These are phyloP conservation scores for Meliscaeva auricollis DNA, from an alignment of 2,888 invertebrate species.

Conservation along the genomic window DNA sequence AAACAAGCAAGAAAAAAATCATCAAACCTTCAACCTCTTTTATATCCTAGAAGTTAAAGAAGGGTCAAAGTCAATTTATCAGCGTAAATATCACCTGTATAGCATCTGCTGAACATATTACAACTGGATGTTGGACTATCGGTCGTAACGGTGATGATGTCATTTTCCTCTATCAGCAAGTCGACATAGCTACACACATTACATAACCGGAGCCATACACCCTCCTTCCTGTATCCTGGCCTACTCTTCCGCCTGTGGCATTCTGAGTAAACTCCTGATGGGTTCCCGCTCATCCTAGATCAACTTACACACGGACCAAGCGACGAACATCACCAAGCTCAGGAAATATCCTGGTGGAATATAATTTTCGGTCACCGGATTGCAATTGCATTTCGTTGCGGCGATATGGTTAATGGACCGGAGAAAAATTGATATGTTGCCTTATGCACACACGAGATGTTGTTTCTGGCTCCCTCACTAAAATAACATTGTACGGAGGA, in stretches of 20 bases:
- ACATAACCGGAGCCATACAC: constrained; percentile 1
- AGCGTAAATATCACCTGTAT: constrained; percentile 15
- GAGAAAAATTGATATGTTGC: constrained; percentile 71
- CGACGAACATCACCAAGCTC: not conserved
- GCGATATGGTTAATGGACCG: constrained; percentile 73
- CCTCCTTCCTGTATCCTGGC: constrained; percentile 50
- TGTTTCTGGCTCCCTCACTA: constrained; percentile 15
- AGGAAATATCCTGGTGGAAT: constrained; percentile 55
- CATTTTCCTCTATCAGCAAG: constrained; percentile 28
- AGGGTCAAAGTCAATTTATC: constrained; percentile 38
- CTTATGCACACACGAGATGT: constrained; percentile 53
- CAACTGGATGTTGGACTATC: constrained; percentile 19
- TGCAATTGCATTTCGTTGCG: constrained; percentile 68
- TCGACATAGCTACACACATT: constrained; percentile 11
- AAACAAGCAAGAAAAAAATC: too few relatives aligned
- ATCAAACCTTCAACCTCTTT: not conserved
- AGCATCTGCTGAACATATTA: constrained; percentile 11
- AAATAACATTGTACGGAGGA: constrained; percentile 1
- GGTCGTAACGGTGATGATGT: constrained; percentile 29
- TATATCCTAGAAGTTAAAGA: constrained; percentile 15
- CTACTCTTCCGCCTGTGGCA: constrained; percentile 44
- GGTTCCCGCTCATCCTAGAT: constrained; percentile 7
- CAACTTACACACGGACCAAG: constrained; percentile 3
- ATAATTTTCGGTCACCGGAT: constrained; percentile 74
- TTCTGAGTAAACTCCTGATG: constrained; percentile 1